These are phyloP conservation scores for Triplophysa tibetana DNA, from an alignment of 2,113 vertebrate genomes.

Conservation along the genomic window DNA sequence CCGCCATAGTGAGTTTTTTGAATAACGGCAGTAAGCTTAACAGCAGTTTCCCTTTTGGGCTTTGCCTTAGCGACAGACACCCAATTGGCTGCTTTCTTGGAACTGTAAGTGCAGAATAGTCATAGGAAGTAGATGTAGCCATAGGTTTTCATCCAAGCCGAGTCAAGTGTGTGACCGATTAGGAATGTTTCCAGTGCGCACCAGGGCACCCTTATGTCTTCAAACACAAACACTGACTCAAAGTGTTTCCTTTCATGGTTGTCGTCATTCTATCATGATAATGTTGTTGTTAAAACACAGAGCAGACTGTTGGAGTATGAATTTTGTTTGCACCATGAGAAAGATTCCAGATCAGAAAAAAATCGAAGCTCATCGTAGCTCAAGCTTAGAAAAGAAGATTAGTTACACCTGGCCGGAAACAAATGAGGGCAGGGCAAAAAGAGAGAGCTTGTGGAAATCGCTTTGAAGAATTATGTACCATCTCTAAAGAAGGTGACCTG, in stretches of 20 bases:
- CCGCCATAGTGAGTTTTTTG: not conserved
- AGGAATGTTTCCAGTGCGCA: slow-evolving; percentile 20
- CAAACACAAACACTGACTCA: not conserved
- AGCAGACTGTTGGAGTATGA: not conserved
- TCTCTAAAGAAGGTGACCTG: not conserved
- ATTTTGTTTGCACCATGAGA: not conserved
- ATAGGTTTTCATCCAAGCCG: slow-evolving; percentile 32
- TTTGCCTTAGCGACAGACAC: not conserved
- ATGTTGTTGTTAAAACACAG: not conserved
- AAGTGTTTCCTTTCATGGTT: slow-evolving; percentile 15
- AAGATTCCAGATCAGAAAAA: slow-evolving; percentile 25
- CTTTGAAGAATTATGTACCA: not conserved
- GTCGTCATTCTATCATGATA: not conserved
- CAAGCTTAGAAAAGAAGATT: slow-evolving; percentile 28
- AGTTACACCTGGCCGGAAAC: slow-evolving; percentile 23
- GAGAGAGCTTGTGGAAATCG: slow-evolving; percentile 9
- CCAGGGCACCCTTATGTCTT: not conserved
- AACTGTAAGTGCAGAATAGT: not conserved
- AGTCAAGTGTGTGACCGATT: slow-evolving; percentile 34
- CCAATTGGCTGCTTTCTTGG: slow-evolving; percentile 15
- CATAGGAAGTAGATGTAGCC: slow-evolving; percentile 15
- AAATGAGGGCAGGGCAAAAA: not conserved
- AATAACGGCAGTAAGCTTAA: not conserved
- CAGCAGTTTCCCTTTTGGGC: not conserved
- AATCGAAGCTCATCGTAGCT: not conserved